Conservation (phyloP, 2,797 vertebrate genomes). For the Sebastes hubbsi region DNA sequence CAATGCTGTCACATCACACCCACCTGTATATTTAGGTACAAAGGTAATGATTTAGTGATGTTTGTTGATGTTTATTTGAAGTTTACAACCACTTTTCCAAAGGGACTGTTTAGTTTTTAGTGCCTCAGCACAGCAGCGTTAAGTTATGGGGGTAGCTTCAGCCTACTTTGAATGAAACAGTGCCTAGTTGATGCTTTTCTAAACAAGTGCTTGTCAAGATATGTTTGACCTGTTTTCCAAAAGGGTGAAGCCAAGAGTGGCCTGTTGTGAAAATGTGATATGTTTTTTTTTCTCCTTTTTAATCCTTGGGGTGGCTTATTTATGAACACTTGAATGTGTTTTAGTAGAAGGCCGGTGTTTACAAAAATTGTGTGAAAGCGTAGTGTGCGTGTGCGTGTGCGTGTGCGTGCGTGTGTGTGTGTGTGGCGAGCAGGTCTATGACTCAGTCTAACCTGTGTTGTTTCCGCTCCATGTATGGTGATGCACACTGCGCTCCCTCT, state of each 20-base stretch:
- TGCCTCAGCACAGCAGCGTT: slow-evolving; percentile 15
- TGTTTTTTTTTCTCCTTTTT: slow-evolving; percentile 38
- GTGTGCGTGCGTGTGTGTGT: neutral
- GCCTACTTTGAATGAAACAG: slow-evolving; percentile 29
- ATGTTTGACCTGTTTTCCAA: slow-evolving; percentile 60
- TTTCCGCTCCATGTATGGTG: slow-evolving; percentile 87
- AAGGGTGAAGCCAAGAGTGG: slow-evolving; percentile 39
- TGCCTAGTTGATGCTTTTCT: slow-evolving; percentile 50
- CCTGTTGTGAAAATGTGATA: slow-evolving; percentile 40
- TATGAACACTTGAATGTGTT: slow-evolving; percentile 67
- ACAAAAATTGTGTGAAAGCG: slow-evolving; percentile 33
- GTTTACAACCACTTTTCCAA: slow-evolving; percentile 47
- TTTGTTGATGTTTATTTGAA: slow-evolving; percentile 48
- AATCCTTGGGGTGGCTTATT: slow-evolving; percentile 63
- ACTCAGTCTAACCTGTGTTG: slow-evolving; percentile 75
- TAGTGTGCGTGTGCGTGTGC: neutral
- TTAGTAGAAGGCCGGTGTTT: slow-evolving; percentile 38
- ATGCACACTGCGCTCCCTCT: slow-evolving; percentile 60
- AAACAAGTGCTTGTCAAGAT: slow-evolving; percentile 49
- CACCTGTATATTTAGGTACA: slow-evolving; percentile 44
- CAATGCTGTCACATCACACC: slow-evolving; percentile 14
- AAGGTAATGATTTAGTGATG: slow-evolving; percentile 35
- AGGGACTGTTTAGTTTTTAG: slow-evolving; percentile 49
- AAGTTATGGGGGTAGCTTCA: neutral
- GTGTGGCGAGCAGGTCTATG: slow-evolving; percentile 57